Percentiles rank a stretch among this genome's conserved stretches.
These are phyloP conservation scores for Dynastes tityus DNA, from an alignment of 2,888 invertebrate species.

Conservation along the genomic window DNA sequence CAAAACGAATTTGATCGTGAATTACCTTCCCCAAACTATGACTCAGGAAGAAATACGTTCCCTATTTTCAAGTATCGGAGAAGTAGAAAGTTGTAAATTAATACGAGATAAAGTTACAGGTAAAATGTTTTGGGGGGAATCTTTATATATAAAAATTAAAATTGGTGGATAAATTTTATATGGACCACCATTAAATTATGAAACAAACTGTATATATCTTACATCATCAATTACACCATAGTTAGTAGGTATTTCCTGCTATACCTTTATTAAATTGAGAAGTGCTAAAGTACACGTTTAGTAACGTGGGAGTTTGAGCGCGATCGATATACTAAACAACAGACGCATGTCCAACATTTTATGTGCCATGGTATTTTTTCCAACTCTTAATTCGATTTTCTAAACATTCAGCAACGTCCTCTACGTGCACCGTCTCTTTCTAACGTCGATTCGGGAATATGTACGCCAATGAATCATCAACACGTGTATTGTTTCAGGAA, in stretches of 20 bases:
- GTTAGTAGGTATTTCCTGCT: constrained; percentile 58
- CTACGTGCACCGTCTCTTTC: constrained; percentile 1
- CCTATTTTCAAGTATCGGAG: constrained; percentile 98
- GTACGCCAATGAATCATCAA: constrained; percentile 24
- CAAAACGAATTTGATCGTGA: constrained; percentile 99
- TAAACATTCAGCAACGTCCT: neutral
- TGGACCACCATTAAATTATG: constrained; percentile 50
- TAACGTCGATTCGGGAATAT: constrained; percentile 5
- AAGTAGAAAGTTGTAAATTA: constrained; percentile 99
- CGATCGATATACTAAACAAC: neutral
- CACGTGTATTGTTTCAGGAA: constrained; percentile 31
- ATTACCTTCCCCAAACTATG: constrained; percentile 99
- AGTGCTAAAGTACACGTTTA: constrained; percentile 50
- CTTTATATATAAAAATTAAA: neutral
- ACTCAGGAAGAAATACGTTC: constrained; percentile 99
- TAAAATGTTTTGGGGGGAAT: constrained; percentile 66
- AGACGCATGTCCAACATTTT: neutral
- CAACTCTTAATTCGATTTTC: constrained; percentile 14
- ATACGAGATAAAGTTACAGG: constrained; percentile 98
- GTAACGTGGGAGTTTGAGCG: constrained; percentile 51
- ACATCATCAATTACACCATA: constrained; percentile 7
- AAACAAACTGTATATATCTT: neutral
- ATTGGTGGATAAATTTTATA: constrained; percentile 52
- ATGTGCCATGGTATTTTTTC: neutral
- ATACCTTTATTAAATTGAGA: constrained; percentile 61